These are phyloP conservation scores for Bucorvus abyssinicus DNA, from an alignment of 2,797 vertebrate genomes.

Conservation along the genomic window DNA sequence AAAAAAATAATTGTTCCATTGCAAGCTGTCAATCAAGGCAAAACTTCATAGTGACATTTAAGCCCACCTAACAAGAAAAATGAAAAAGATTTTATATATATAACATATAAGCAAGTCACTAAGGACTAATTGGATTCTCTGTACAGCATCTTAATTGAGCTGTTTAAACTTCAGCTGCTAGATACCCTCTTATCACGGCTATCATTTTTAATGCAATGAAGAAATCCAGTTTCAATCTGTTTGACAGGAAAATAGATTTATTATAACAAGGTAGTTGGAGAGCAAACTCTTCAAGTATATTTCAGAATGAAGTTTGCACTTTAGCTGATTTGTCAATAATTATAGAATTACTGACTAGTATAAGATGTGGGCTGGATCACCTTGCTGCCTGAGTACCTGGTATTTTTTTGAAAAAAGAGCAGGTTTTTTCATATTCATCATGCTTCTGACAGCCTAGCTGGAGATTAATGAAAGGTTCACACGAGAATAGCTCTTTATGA, in stretches of 20 bases:
- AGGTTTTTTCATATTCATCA: conserved; percentile 67
- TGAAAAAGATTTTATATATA: neutral
- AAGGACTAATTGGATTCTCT: neutral
- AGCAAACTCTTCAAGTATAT: neutral
- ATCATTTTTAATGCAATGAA: neutral
- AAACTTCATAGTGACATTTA: neutral
- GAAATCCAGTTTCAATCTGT: conserved; percentile 8
- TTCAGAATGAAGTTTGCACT: neutral
- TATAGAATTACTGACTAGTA: neutral
- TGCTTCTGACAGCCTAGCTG: conserved; percentile 72
- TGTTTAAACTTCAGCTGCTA: neutral
- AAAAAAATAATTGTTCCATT: neutral
- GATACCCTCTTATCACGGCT: neutral
- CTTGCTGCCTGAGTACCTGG: conserved; percentile 27
- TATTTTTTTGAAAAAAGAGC: conserved; percentile 21
- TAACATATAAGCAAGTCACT: neutral
- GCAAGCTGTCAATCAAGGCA: neutral
- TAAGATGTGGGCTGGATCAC: conserved; percentile 2
- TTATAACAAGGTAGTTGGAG: neutral
- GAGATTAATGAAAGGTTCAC: conserved; percentile 77
- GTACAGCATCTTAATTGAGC: neutral
- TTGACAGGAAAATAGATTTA: neutral
- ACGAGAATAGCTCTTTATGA: conserved; percentile 17
- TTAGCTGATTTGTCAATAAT: conserved; percentile 34
- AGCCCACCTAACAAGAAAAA: neutral